Base-by-base conservation (phyloP, 2,888 invertebrate species). In the Andrena bicolor region DNA sequence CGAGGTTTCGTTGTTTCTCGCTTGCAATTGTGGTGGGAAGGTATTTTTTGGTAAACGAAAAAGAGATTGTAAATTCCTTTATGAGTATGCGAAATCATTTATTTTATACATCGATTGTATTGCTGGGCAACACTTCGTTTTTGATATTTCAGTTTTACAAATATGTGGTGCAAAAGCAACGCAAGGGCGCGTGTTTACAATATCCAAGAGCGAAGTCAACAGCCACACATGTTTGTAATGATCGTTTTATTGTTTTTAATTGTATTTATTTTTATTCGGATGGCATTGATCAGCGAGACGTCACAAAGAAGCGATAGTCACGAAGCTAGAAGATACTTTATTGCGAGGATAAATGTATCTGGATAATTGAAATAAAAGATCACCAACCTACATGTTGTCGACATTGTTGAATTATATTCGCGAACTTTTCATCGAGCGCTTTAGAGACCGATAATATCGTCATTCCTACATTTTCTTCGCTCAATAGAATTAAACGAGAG, bases 341-440 rank as follows among this genome's bases (percentile, higher is more conserved):
- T 75, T 80, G 65, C 61, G 74, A 71, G 66, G 4, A 78, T 87
- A 86, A 82, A 82, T 86, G 84, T 86, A 86, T 77, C 74, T 58
- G 83, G 73, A 69, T 81, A 66, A 71, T 60, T 80, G 51, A 85
- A 88, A 88, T 88, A 88, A 88, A 88, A 85, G 83, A 72, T 85
- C 76, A 85, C 64, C 49, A 83, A 86, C 70, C 73, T 83, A 82
- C 56, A 48, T 64, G 8, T 80, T 48, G 35, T 72, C 65, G 65
- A 80, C 70, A 30, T 86, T 85, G 63, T 77, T 80, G 49, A 70
- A 69, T 65, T 60, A 58, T 41, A 28, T 65, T 71, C 76, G 64
- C 64, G 49, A 48, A 16, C 1, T 10, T 49, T 0, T 69, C 41
- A 51, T 26, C 0, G 23, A 58, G 8, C 26, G 30, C 10, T 28